Conservation (phyloP, 2,797 vertebrate species). For the Microctenopoma lineatum region DNA sequence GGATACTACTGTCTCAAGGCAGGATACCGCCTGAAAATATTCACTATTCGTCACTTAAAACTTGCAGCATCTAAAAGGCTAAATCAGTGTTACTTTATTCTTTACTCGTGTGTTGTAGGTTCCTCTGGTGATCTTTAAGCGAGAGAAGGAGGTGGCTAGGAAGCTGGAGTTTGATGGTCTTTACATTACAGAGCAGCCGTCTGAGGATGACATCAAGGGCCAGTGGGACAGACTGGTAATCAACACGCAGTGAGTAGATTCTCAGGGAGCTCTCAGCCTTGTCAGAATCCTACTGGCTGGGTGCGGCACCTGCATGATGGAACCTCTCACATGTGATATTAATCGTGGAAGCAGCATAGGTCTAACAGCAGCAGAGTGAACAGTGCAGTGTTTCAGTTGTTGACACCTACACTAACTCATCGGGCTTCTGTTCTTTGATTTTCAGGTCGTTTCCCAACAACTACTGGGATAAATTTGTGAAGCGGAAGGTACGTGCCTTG, state of each 20-base stretch:
- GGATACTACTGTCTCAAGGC: conserved; percentile 98
- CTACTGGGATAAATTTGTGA: conserved; percentile 99
- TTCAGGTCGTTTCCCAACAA: conserved; percentile 96
- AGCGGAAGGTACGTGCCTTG: conserved; percentile 89
- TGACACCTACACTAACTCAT: neutral
- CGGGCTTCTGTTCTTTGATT: conserved; percentile 32
- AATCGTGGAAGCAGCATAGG: neutral
- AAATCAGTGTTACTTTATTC: neutral
- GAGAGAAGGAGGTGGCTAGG: conserved; percentile 93
- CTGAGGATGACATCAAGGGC: conserved; percentile 94
- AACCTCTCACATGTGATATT: neutral
- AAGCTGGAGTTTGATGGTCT: conserved; percentile 94
- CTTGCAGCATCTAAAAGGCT: too few relatives aligned
- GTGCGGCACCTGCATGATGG: neutral
- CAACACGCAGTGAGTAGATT: conserved; percentile 90
- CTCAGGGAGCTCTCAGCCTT: neutral
- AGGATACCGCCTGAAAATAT: neutral
- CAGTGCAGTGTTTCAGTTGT: neutral
- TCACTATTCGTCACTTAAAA: too few relatives aligned
- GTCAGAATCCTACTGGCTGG: too few relatives aligned
- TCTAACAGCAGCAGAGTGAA: too few relatives aligned
- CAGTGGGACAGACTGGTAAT: conserved; percentile 95
- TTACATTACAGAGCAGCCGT: conserved; percentile 94
- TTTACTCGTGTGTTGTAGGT: conserved; percentile 76
- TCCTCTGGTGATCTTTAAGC: conserved; percentile 93